Evolutionary conservation across 2,113 vertebrate species (phyloP), one percentile per base, ranked within the genome.

Genomic region (Labrus mixtus): DNA sequence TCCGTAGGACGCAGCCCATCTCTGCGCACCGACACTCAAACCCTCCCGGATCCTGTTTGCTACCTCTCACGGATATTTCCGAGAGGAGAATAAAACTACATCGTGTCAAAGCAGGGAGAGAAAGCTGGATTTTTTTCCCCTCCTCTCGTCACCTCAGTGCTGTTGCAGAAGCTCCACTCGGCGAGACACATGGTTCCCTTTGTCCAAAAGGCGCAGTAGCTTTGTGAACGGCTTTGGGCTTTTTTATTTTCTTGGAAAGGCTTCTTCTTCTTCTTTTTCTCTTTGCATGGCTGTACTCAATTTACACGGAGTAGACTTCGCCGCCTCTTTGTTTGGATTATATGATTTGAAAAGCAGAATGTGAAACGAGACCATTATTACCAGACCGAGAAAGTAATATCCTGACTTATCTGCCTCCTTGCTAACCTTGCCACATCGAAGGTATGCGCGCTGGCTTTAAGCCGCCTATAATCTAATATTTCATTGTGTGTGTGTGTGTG

Each of bases 161-260:
- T 76, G 73, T 83, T 77, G 89, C 82, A 70, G 79, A 84, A 79
- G 81, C 88, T 88, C 64, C 84, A 58, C 74, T 73, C 62, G 79
- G 87, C 70, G 81, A 91, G 86, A 94, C 95, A 87, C 95, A 94
- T 93, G 95, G 90, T 87, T 93, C 93, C 78, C 95, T 96, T 96
- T 96, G 95, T 96, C 95, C 95, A 93, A 87, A 89, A 85, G 90
- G 89, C 87, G 63, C 75, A 53, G 79, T 94, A 91, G 93, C 93
- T 82, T 84, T 83, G 76, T 80, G 84, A 79, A 78, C 70, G 68
- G 68, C 72, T 89, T 76, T 87, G 90, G 93, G 84, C 46, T 86
- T 82, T 82, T 68, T 60, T 36, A 76, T 79, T 82, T 83, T 84
- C 87, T 91, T 91, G 90, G 92, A 91, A 88, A 90, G 83, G 86